These are phyloP conservation scores for Takifugu rubripes DNA, from an alignment of 2,797 vertebrate species.

Conservation along the genomic window DNA sequence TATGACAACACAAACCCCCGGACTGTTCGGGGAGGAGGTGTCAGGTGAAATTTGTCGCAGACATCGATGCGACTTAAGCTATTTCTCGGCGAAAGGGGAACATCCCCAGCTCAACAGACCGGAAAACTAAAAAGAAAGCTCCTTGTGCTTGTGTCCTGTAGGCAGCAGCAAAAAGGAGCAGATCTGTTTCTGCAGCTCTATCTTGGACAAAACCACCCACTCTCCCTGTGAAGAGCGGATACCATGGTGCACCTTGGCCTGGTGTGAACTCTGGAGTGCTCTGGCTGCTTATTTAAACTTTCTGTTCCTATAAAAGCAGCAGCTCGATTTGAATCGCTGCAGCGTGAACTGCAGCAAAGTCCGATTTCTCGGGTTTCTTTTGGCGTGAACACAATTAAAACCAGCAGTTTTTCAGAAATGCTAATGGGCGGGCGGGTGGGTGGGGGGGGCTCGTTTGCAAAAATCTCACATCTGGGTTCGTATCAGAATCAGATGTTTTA, in stretches of 20 bases:
- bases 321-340: conserved; percentile 8
- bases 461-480: too few relatives aligned
- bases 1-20: conserved; percentile 26
- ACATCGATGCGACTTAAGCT: conserved; percentile 26
- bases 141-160: conserved; percentile 44
- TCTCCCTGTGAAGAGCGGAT: conserved; percentile 38
- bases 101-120: conserved; percentile 44
- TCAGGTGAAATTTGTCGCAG: conserved; percentile 40
- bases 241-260: conserved; percentile 34
- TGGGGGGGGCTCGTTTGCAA: too few relatives aligned
- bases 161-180: conserved; percentile 37
- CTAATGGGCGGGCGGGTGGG: too few relatives aligned
- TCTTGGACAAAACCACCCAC: conserved; percentile 52
- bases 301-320: conserved; percentile 12
- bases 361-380: too few relatives aligned
- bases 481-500: too few relatives aligned
- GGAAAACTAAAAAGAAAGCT: conserved; percentile 7
- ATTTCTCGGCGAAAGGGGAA: conserved; percentile 1
- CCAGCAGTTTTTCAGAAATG: too few relatives aligned
- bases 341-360: neutral
- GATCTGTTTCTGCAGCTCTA: conserved; percentile 25
- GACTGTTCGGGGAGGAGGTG: conserved; percentile 16
- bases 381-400: too few relatives aligned
- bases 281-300: conserved; percentile 22
- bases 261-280: conserved; percentile 29